phyloP scores from a whole-genome alignment of 2,113 vertebrate species.

The Scolopax mira region DNA sequence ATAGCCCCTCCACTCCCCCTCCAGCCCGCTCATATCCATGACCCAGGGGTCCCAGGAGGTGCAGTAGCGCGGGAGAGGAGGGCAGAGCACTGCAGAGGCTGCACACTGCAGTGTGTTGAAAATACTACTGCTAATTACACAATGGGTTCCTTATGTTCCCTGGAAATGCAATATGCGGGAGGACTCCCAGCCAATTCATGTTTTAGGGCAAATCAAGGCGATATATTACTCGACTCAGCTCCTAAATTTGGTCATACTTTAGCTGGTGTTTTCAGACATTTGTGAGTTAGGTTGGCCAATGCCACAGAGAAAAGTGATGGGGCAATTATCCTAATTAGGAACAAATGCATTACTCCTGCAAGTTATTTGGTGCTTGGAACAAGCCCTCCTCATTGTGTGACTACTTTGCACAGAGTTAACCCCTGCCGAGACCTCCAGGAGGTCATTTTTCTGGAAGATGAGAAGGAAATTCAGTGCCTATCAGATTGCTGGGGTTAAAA shows the following conservation, averaged over 20 bases:
- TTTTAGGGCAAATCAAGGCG: conserved; percentile 44
- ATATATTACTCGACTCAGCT: conserved; percentile 42
- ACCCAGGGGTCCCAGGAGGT: background rate
- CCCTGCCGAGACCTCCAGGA: background rate
- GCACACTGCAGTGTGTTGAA: background rate
- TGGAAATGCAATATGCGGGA: conserved; percentile 22
- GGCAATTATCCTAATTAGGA: conserved; percentile 68
- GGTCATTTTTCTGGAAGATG: background rate
- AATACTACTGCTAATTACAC: conserved; percentile 53
- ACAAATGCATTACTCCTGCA: conserved; percentile 68
- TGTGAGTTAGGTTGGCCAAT: conserved; percentile 32
- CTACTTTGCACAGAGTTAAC: conserved; percentile 41
- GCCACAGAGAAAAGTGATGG: conserved; percentile 63
- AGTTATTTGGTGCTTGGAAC: conserved; percentile 61
- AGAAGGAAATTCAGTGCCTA: background rate
- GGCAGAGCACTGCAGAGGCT: background rate
- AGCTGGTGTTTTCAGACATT: conserved; percentile 46
- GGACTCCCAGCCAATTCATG: conserved; percentile 43
- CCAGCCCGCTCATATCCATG: background rate
- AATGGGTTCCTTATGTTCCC: conserved; percentile 63
- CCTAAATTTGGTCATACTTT: conserved; percentile 59
- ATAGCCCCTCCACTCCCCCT: background rate
- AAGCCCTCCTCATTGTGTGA: conserved; percentile 16
- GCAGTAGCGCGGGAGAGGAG: background rate
- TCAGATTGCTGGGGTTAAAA: conserved; percentile 3